Evolutionary conservation across 2,113 vertebrate genomes (phyloP), one percentile per base, ranked within the genome.

Genomic region (Hoplias malabaricus): DNA sequence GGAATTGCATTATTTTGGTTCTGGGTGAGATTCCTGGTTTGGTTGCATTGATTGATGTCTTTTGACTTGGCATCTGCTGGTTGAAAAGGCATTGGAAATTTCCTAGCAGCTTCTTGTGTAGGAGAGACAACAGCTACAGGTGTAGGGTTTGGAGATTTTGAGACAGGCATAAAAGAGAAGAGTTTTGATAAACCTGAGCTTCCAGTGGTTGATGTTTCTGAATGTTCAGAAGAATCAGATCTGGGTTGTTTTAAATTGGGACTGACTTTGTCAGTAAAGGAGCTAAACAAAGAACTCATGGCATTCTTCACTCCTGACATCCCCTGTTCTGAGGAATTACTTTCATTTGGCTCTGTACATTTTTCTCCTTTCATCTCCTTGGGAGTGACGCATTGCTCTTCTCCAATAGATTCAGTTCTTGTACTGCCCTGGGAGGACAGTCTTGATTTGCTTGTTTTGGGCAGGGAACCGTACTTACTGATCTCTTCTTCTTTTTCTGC

Each of bases 401-500:
- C 90, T 78, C 87, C 86, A 56, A 88, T 73, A 48, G 88, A 92
- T 80, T 90, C 86, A 0, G 83, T 86, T 74, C 74, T 82, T 85
- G 88, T 80, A 80, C 87, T 91, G 27, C 86, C 89, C 61, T 80
- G 86, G 66, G 89, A 90, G 2, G 88, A 92, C 5, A 91, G 78
- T 50, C 88, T 88, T 4, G 78, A 84, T 85, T 92, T 94, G 84
- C 80, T 92, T 4, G 88, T 89, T 87, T 93, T 92, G 56, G 95
- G 89, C 84, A 98, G 84, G 0, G 93, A 90, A 75, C 92, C 92
- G 80, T 96, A 96, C 70, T 91, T 96, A 78, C 90, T 98, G 73
- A 98, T 97, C 91, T 99, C 96, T 79, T 99, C 94, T 83, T 99
- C 96, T 84, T 99, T 99, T 88, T 97, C 96, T 79, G 95, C 96